Evolutionary conservation across 2,797 vertebrate species (phyloP).

Genomic region (Mus caroli): DNA sequence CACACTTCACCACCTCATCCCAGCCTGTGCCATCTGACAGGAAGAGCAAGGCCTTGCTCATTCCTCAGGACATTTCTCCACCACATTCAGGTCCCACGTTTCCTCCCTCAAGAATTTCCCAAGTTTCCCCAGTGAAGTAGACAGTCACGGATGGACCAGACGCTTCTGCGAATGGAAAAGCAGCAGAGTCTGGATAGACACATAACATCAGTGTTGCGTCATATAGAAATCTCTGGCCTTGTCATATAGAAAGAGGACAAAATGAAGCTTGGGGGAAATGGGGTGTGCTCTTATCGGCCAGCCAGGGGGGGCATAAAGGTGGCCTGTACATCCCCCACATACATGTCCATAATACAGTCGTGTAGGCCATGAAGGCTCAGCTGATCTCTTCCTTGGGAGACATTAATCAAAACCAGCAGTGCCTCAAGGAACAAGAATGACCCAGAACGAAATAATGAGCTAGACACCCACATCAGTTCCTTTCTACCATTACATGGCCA

Average conservation of each 20-base stretch:
- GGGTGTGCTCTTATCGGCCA: neutral
- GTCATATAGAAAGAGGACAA: slow-evolving; percentile 2
- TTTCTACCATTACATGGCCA: neutral
- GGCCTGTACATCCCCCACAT: fast-evolving
- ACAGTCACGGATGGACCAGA: neutral
- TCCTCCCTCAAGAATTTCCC: neutral
- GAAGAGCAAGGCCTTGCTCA: neutral
- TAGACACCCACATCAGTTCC: neutral
- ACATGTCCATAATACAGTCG: neutral
- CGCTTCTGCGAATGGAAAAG: slow-evolving; percentile 1
- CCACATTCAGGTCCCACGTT: neutral
- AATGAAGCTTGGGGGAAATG: neutral
- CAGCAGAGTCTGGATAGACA: neutral
- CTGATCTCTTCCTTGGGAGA: neutral
- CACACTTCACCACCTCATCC: neutral
- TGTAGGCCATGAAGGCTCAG: fast-evolving
- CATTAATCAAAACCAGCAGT: neutral
- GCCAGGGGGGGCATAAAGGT: neutral
- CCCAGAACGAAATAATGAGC: neutral
- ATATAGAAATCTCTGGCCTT: neutral
- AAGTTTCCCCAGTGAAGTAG: neutral
- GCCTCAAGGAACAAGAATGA: neutral
- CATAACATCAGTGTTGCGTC: neutral
- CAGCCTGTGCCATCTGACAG: neutral
- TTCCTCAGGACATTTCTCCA: slow-evolving; percentile 19